phyloP scores from a whole-genome alignment of 1,140 invertebrate genomes.

The Danaus melanippus region DNA sequence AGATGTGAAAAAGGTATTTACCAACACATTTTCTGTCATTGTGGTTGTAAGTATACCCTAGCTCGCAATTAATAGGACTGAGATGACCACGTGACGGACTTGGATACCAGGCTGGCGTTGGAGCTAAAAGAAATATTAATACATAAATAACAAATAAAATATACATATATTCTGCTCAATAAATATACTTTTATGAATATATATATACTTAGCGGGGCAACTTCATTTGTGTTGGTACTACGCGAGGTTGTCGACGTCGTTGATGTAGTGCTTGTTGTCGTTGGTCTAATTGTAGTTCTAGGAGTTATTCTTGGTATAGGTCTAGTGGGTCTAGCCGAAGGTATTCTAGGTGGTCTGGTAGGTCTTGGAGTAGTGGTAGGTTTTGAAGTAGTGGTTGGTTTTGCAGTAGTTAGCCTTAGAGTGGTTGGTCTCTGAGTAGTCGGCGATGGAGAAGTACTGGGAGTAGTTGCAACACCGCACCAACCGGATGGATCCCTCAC shows the following conservation, averaged over 20 bases:
- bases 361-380: too few species aligned
- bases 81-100: slow-evolving; percentile 21
- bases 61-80: slow-evolving; percentile 32
- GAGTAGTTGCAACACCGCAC: slow-evolving; percentile 34
- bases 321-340: slow-evolving; percentile 23
- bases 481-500: slow-evolving; percentile 40
- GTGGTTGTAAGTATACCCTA: slow-evolving; percentile 45
- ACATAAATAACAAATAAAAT: neutral
- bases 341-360: too few species aligned
- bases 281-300: slow-evolving; percentile 25
- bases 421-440: slow-evolving; percentile 18
- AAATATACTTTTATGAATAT: neutral
- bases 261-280: slow-evolving; percentile 21
- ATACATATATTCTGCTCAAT: neutral
- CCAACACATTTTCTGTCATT: slow-evolving; percentile 45
- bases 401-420: slow-evolving; percentile 20
- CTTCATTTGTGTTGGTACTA: slow-evolving; percentile 3
- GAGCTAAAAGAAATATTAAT: slow-evolving; percentile 5
- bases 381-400: slow-evolving; percentile 2
- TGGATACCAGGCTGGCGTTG: slow-evolving; percentile 29
- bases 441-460: slow-evolving; percentile 17
- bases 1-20: slow-evolving; percentile 28
- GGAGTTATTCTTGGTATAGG: slow-evolving; percentile 20
- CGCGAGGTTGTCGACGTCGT: neutral
- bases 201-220: slow-evolving; percentile 6